phyloP scores from a whole-genome alignment of 1,140 invertebrate species.

The Eueides isabella region DNA sequence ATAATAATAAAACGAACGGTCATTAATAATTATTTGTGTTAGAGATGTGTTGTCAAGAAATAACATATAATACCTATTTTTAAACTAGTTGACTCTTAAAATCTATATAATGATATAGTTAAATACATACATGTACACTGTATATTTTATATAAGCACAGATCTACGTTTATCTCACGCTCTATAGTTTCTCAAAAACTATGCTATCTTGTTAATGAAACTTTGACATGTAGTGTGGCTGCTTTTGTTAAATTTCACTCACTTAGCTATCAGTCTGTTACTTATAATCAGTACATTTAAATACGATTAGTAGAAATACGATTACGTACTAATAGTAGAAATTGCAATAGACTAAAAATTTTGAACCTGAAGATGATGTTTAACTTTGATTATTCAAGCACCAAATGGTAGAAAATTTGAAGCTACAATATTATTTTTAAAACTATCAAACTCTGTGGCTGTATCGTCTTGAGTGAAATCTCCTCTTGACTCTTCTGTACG shows the following conservation, averaged over 20 bases:
- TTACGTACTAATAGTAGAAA: background rate
- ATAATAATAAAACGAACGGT: no score
- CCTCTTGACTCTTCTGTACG: slow-evolving; percentile 71
- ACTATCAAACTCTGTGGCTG: slow-evolving; percentile 23
- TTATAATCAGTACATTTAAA: background rate
- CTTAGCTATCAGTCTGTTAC: slow-evolving; percentile 5
- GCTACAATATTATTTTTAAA: background rate
- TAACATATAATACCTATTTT: background rate
- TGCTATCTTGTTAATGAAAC: background rate
- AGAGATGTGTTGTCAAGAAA: background rate
- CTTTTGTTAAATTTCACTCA: background rate
- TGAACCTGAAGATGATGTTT: background rate
- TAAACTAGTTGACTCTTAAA: slow-evolving; percentile 9
- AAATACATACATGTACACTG: background rate
- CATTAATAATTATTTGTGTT: no score
- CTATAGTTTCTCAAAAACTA: slow-evolving; percentile 7
- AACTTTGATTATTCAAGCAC: slow-evolving; percentile 1
- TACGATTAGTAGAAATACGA: background rate
- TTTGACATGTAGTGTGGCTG: background rate
- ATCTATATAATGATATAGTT: background rate
- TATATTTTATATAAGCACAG: background rate
- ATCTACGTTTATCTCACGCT: background rate
- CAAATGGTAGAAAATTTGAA: slow-evolving; percentile 1
- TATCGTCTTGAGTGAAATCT: slow-evolving; percentile 46
- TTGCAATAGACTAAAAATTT: background rate